These are phyloP conservation scores for Odontamblyopus lacepedii DNA, from an alignment of 2,797 vertebrate species.

Conservation along the genomic window DNA sequence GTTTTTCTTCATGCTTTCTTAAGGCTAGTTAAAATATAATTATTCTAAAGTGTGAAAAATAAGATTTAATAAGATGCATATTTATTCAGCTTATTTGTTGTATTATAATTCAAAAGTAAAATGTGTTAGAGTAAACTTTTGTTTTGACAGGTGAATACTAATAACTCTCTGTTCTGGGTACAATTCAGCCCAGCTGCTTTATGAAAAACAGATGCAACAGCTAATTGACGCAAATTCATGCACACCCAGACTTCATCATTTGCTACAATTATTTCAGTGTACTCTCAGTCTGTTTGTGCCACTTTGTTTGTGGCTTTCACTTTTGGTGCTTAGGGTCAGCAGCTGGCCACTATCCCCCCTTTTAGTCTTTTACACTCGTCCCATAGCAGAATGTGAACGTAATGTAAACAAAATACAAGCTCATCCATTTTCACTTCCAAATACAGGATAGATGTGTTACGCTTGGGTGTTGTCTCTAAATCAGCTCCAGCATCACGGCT, in stretches of 20 bases:
- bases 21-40: no score
- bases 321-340: conserved; percentile 11
- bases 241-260: conserved; percentile 23
- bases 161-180: conserved; percentile 7
- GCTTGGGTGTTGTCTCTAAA: conserved; percentile 19
- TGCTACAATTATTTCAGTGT: conserved; percentile 29
- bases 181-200: conserved; percentile 5
- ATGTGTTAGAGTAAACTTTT: neutral
- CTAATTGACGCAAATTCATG: conserved; percentile 5
- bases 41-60: no score
- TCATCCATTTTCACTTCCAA: conserved; percentile 37
- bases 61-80: no score
- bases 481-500: conserved; percentile 24
- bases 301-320: conserved; percentile 22
- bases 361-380: conserved; percentile 20
- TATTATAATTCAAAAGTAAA: neutral
- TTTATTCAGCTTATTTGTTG: no score
- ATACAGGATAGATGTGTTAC: conserved; percentile 6
- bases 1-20: no score
- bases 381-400: conserved; percentile 15
- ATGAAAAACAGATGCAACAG: conserved; percentile 20
- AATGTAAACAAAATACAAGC: conserved; percentile 7
- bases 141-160: neutral
- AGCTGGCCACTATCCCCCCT: conserved; percentile 41
- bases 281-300: conserved; percentile 7